Percentiles rank a stretch among this genome's conserved stretches.
These are phyloP conservation scores for Sebastes goodei DNA, from an alignment of 2,797 vertebrate genomes.

Conservation along the genomic window DNA sequence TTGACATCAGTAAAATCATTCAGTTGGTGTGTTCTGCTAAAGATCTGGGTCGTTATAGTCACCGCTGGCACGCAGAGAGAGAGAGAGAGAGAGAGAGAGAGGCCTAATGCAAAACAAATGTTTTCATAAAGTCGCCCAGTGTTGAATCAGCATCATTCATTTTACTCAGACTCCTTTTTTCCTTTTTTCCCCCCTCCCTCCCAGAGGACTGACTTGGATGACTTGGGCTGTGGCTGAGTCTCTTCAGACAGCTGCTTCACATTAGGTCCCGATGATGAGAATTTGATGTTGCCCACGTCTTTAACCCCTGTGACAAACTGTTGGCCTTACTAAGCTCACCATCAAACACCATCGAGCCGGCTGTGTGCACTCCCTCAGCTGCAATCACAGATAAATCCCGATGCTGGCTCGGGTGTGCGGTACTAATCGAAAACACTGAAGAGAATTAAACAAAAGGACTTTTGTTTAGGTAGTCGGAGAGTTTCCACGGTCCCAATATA, in stretches of 20 bases:
- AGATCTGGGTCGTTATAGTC: slow-evolving; percentile 53
- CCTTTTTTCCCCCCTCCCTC: background rate
- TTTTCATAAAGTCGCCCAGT: slow-evolving; percentile 69
- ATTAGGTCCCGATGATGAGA: slow-evolving; percentile 60
- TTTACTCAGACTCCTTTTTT: slow-evolving; percentile 48
- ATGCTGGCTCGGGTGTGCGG: background rate
- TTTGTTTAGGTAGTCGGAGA: slow-evolving; percentile 28
- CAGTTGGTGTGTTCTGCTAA: slow-evolving; percentile 40
- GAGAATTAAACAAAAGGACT: slow-evolving; percentile 32
- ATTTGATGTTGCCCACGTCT: slow-evolving; percentile 60
- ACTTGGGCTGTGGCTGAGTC: slow-evolving; percentile 46
- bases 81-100: slow-evolving; percentile 6
- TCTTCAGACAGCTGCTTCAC: slow-evolving; percentile 73
- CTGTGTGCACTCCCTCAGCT: slow-evolving; percentile 1
- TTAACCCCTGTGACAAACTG: slow-evolving; percentile 61
- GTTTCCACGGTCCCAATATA: background rate
- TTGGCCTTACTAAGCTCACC: slow-evolving; percentile 38
- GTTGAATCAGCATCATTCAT: slow-evolving; percentile 79
- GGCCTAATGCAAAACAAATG: slow-evolving; percentile 79
- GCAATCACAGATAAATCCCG: slow-evolving; percentile 38
- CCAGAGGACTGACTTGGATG: slow-evolving; percentile 37
- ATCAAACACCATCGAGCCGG: slow-evolving; percentile 20
- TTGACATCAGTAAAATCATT: slow-evolving; percentile 42
- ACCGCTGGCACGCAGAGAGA: slow-evolving; percentile 36
- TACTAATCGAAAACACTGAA: slow-evolving; percentile 32